Evolutionary conservation across 1,140 invertebrate genomes (phyloP).

Genomic region (Saccostrea cuccullata): DNA sequence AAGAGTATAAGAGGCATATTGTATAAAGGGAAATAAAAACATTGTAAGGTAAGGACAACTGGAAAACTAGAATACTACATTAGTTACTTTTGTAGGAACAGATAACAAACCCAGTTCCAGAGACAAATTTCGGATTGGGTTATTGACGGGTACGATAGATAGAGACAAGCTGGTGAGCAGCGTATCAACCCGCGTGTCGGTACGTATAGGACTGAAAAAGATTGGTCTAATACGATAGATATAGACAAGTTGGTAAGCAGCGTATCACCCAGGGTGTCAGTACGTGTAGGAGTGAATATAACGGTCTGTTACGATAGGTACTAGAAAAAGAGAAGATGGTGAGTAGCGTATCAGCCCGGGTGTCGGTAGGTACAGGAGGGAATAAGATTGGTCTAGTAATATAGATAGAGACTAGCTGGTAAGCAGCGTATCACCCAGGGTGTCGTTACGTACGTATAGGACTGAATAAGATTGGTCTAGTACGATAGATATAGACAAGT

Average conservation of each 20-base stretch:
- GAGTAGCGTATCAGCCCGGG: not conserved
- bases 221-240: not conserved
- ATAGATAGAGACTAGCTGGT: not conserved
- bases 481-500: not conserved
- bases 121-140: slow-evolving; percentile 17
- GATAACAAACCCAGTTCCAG: slow-evolving; percentile 25
- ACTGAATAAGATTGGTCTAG: not conserved
- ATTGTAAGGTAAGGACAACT: not conserved
- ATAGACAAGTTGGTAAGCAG: not conserved
- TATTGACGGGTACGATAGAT: slow-evolving; percentile 35
- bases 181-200: not conserved
- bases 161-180: not conserved
- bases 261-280: not conserved
- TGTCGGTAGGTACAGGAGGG: not conserved
- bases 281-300: not conserved
- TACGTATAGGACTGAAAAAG: not conserved
- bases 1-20: not conserved
- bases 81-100: not conserved
- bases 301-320: too few species aligned
- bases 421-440: not conserved
- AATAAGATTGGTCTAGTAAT: too few species aligned
- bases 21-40: not conserved
- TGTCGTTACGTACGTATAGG: not conserved
- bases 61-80: not conserved
- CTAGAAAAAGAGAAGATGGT: not conserved